These are phyloP conservation scores for Echinarachnius parma DNA, from an alignment of 53 echinoderm and acorn worm species.

Conservation along the genomic window DNA sequence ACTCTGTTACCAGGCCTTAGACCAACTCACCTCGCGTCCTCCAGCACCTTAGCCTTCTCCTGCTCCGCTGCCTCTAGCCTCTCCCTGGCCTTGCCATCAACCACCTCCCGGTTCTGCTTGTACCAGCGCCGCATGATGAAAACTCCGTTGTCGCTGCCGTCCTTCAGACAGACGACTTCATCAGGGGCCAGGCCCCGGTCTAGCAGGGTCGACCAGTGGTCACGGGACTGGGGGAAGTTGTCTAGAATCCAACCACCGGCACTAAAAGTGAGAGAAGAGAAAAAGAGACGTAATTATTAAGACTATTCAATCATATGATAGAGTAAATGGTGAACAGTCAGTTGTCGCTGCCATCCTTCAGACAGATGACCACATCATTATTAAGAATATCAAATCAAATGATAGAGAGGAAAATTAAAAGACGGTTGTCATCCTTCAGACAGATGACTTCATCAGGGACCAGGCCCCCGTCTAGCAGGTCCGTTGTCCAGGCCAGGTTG, in stretches of 20 bases:
- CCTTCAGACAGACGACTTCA: constrained; percentile 90
- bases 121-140: constrained; percentile 92
- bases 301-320: no score
- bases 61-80: constrained; percentile 77
- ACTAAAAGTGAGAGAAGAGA: no score
- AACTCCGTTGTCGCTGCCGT: constrained; percentile 73
- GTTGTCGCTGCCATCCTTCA: constrained; percentile 80
- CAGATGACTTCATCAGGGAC: constrained; percentile 96
- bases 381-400: no score
- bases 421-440: no score
- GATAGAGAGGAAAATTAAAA: no score
- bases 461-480: constrained; percentile 87
- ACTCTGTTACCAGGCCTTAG: constrained; percentile 3
- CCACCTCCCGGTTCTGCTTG: constrained; percentile 80
- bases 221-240: constrained; percentile 91
- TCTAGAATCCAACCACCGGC: constrained; percentile 98
- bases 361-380: no score
- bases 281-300: no score
- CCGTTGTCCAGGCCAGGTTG: constrained; percentile 84
- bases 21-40: constrained; percentile 85
- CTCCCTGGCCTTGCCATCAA: constrained; percentile 75
- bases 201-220: constrained; percentile 91
- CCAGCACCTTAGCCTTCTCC: constrained; percentile 82
- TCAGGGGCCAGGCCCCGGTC: constrained; percentile 96
- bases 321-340: constrained; percentile 65